These are phyloP conservation scores for Pseudochirops cupreus DNA, from an alignment of 2,797 vertebrate genomes.

Conservation along the genomic window DNA sequence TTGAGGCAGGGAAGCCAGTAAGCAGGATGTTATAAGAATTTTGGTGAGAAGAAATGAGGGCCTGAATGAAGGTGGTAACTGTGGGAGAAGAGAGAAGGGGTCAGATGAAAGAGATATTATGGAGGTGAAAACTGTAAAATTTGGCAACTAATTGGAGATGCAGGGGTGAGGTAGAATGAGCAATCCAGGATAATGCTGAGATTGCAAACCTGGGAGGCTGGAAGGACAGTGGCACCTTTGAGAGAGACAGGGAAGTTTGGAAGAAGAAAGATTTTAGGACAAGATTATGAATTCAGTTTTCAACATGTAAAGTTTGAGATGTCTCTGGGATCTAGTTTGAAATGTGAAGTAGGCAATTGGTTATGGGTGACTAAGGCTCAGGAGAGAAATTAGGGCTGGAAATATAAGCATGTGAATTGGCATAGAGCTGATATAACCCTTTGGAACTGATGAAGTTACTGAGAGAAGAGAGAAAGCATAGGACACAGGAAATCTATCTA, in stretches of 20 bases:
- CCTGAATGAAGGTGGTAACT: background rate
- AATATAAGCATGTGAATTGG: background rate
- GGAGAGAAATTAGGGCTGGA: background rate
- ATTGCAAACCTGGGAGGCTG: background rate
- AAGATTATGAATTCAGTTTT: no score
- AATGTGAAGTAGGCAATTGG: background rate
- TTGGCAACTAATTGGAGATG: background rate
- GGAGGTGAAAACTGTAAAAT: background rate
- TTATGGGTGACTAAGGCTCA: background rate
- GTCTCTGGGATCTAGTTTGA: background rate
- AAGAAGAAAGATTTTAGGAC: no score
- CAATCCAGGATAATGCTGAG: background rate
- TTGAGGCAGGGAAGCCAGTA: no score
- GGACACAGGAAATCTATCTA: background rate
- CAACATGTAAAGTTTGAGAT: background rate
- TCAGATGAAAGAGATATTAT: background rate
- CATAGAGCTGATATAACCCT: background rate
- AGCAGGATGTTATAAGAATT: no score
- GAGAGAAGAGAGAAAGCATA: background rate
- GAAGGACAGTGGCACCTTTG: background rate
- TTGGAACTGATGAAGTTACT: background rate
- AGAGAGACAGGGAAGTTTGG: background rate
- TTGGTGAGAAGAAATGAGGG: background rate
- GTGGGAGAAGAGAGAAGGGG: background rate
- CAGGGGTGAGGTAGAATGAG: background rate